phyloP scores from a whole-genome alignment of 2,888 invertebrate species.

The Gymnoscelis rufifasciata region DNA sequence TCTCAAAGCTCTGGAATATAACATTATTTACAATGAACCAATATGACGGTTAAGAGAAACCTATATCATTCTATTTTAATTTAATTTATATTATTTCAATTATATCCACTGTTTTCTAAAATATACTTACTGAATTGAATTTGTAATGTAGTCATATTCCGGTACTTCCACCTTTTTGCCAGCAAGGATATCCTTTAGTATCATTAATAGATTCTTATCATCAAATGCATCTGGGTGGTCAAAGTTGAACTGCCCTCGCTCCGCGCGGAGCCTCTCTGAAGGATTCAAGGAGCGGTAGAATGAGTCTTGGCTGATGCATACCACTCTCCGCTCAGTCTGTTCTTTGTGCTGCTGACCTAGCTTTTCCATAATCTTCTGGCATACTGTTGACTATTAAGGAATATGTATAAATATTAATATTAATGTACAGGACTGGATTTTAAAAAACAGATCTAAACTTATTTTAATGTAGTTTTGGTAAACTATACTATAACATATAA shows the following conservation, averaged over 20 bases:
- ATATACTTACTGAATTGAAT: constrained; percentile 84
- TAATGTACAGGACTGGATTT: too few species aligned
- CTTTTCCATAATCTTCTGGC: constrained; percentile 97
- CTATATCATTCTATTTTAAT: too few species aligned
- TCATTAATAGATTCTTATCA: constrained; percentile 88
- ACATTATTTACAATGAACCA: too few species aligned
- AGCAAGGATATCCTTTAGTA: constrained; percentile 88
- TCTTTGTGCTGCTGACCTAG: constrained; percentile 95
- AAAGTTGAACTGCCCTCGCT: constrained; percentile 96
- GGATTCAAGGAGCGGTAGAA: constrained; percentile 94
- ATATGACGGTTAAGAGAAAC: too few species aligned
- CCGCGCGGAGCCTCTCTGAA: constrained; percentile 89
- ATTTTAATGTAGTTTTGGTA: too few species aligned
- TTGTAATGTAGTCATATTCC: constrained; percentile 94
- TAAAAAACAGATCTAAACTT: too few species aligned
- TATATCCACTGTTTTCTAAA: background rate
- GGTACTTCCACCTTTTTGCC: constrained; percentile 95
- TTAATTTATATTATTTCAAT: too few species aligned
- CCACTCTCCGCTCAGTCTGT: constrained; percentile 92
- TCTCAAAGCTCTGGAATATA: too few species aligned
- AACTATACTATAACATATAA: too few species aligned
- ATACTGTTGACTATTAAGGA: constrained; percentile 95
- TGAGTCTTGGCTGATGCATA: constrained; percentile 96
- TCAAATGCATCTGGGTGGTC: constrained; percentile 99
- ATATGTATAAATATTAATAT: too few species aligned